Evolutionary conservation across 2,797 vertebrate genomes (phyloP), one percentile per base, ranked within the genome.

Genomic region (Chaetodon trifasciatus): DNA sequence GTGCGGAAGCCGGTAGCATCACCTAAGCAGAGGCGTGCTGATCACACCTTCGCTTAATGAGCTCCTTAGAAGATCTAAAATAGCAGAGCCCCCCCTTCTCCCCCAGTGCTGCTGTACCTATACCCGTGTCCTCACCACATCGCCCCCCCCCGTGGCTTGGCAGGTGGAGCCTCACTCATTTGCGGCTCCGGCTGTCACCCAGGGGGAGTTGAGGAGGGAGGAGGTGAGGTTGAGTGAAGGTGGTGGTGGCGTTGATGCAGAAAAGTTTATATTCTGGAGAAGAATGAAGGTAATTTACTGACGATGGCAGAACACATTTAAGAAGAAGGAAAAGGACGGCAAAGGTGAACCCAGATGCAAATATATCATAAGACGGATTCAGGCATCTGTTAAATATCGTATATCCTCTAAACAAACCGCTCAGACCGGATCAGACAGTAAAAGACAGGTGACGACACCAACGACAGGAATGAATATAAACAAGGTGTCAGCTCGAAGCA

Each of bases 21-120:
- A 94, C 94, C 78, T 79, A 91, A 64, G 84, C 89, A 78, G 93
- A 95, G 94, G 95, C 88, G 94, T 91, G 93, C 92, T 90, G 92
- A 95, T 97, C 93, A 89, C 96, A 96, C 95, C 94, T 97, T 88
- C 62, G 80, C 94, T 84, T 97, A 97, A 98, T 96, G 96, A 96
- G 96, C 94, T 96, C 90, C 95, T 94, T 93, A 91, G 94, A 97
- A 96, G 95, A 94, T 96, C 95, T 79, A 92, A 94, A 94, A 96
- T 90, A 92, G 95, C 60, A 92, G 78, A 79, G 64, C 88, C 81
- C 60, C 21, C 28, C 52, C 10, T 5, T 53, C 67, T 44, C 66
- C 39, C 32, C 19, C 68, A 50, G 21, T 63, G 52, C 71, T 62
- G 63, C 62, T 62, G 13, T 69, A 90, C 89, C 89, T 88, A 75